Evolutionary conservation across 2,797 vertebrate species (phyloP).

Genomic region (Poeciliopsis turneri): DNA sequence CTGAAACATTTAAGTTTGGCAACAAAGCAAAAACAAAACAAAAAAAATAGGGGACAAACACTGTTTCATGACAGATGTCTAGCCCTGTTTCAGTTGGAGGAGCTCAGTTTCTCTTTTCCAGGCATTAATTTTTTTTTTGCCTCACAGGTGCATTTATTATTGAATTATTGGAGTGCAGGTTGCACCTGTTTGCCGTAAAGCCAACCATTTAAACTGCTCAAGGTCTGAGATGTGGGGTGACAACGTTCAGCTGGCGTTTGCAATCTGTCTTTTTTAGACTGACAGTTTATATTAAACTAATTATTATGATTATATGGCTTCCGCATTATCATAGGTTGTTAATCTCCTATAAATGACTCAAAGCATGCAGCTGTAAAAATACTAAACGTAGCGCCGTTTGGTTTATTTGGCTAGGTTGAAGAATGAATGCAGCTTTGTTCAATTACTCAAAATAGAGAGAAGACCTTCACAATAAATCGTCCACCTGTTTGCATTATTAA

Average conservation of each 20-base stretch:
- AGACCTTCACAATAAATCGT: neutral
- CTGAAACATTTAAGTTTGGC: neutral
- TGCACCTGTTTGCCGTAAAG: constrained; percentile 5
- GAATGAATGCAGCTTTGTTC: neutral
- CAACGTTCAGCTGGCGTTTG: neutral
- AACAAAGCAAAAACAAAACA: neutral
- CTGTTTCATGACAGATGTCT: neutral
- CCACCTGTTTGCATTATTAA: constrained; percentile 26
- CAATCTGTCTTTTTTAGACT: neutral
- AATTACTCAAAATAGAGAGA: neutral
- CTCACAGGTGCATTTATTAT: neutral
- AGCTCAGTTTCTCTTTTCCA: neutral
- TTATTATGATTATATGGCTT: neutral
- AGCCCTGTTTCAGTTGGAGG: neutral
- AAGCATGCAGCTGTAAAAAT: neutral
- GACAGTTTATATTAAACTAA: neutral
- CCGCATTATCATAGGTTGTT: neutral
- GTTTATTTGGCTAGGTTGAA: neutral
- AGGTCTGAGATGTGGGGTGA: neutral
- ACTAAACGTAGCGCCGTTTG: neutral
- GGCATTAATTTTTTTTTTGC: neutral
- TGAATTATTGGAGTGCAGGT: neutral
- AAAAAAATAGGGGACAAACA: neutral
- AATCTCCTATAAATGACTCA: neutral
- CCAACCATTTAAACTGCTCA: neutral